A percentile compares a stretch with the other conserved stretches of the same genome.
Conservation (phyloP, 2,797 vertebrate species). For the Dermochelys coriacea region DNA sequence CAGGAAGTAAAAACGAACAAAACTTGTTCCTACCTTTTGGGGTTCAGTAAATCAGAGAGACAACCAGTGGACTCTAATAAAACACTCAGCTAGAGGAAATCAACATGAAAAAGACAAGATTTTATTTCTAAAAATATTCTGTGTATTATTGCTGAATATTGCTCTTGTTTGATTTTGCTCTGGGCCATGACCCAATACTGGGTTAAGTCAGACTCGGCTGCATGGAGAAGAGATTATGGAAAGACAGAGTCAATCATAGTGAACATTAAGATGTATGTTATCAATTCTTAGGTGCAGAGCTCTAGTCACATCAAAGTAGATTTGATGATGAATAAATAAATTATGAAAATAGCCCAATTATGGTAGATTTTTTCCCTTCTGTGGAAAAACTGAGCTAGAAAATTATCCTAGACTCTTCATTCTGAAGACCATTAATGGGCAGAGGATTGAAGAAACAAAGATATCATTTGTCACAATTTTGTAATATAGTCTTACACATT, state of each 20-base stretch:
- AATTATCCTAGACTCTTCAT: slow-evolving; percentile 52
- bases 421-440: slow-evolving; percentile 21
- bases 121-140: rapidly evolving
- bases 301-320: background rate
- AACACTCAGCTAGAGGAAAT: rapidly evolving
- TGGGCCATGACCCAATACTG: rapidly evolving
- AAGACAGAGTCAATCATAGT: rapidly evolving
- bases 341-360: slow-evolving; percentile 65
- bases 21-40: background rate
- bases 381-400: slow-evolving; percentile 58
- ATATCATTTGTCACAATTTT: slow-evolving; percentile 4
- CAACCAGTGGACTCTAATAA: background rate
- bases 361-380: background rate
- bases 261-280: background rate
- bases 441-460: slow-evolving; percentile 3
- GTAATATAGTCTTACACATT: rapidly evolving
- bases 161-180: background rate
- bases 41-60: background rate
- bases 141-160: background rate
- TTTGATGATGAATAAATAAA: background rate
- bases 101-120: background rate
- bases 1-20: background rate
- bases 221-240: background rate
- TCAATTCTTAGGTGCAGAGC: rapidly evolving
- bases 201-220: rapidly evolving